These are phyloP conservation scores for Carapus acus DNA, from an alignment of 2,797 vertebrate genomes.

Conservation along the genomic window DNA sequence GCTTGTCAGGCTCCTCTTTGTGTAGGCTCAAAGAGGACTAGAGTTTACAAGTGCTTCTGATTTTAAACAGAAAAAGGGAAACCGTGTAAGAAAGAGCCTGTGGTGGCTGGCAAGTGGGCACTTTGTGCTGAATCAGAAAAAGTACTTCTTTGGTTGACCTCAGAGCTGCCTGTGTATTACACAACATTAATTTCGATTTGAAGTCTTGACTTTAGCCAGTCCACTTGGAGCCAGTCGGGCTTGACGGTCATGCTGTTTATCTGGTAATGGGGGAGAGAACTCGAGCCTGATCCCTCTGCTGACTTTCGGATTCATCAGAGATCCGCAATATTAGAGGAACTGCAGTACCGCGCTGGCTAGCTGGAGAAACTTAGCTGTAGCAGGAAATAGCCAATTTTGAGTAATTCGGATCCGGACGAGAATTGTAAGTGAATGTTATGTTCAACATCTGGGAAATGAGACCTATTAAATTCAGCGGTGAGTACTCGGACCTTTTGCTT, in stretches of 20 bases:
- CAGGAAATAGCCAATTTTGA: conserved; percentile 17
- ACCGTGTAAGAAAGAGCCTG: too few species aligned
- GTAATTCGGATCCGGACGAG: too few species aligned
- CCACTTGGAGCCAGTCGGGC: conserved; percentile 20
- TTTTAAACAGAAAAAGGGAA: too few species aligned
- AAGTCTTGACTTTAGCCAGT: conserved; percentile 22
- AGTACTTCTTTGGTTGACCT: not conserved
- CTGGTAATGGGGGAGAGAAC: conserved; percentile 24
- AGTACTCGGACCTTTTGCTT: too few species aligned
- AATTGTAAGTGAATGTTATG: too few species aligned
- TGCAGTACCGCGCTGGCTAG: conserved; percentile 20
- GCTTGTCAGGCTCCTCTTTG: not conserved
- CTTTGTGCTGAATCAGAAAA: conserved; percentile 4
- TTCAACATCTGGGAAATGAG: too few species aligned
- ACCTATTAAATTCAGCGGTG: too few species aligned
- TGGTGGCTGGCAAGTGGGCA: not conserved
- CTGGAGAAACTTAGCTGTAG: conserved; percentile 17
- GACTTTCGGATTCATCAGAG: conserved; percentile 18
- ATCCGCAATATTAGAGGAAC: conserved; percentile 10
- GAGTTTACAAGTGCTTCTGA: too few species aligned
- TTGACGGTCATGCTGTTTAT: conserved; percentile 22
- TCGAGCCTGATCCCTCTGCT: conserved; percentile 7
- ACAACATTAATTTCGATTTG: conserved; percentile 11
- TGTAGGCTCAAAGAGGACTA: too few species aligned
- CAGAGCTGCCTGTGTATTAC: not conserved